Evolutionary conservation across 2,113 vertebrate genomes (phyloP).

Genomic region (Cyphomyrus plagiostoma): DNA sequence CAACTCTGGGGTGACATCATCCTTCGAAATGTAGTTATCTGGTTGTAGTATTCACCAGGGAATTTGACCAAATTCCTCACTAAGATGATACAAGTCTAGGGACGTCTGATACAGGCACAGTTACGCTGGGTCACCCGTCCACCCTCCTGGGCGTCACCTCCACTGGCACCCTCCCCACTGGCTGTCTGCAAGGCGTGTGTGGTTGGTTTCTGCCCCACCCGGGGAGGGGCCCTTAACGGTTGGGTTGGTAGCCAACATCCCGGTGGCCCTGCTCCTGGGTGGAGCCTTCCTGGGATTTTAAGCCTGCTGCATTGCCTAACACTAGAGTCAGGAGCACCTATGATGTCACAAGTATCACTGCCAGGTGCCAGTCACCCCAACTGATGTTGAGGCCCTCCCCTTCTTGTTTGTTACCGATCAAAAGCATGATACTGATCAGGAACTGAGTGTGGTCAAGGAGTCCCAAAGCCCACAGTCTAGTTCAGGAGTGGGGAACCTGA

Average conservation of each 20-base stretch:
- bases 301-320: background rate
- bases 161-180: background rate
- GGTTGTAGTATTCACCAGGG: background rate
- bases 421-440: background rate
- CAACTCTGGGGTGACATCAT: background rate
- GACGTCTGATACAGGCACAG: background rate
- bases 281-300: background rate
- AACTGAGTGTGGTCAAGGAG: background rate
- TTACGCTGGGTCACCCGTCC: background rate
- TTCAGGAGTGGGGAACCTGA: too few species aligned
- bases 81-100: background rate
- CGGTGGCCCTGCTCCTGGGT: background rate
- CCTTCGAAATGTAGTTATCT: background rate
- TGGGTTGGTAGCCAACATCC: background rate
- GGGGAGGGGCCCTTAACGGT: background rate
- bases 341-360: background rate
- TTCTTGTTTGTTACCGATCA: background rate
- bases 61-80: background rate
- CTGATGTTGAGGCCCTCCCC: background rate
- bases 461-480: background rate
- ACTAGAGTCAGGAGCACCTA: background rate
- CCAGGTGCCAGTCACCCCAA: background rate
- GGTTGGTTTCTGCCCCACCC: background rate
- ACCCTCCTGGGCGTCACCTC: background rate
- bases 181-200: background rate